Evolutionary conservation across 2,113 vertebrate species (phyloP).

Genomic region (Orcinus orca): DNA sequence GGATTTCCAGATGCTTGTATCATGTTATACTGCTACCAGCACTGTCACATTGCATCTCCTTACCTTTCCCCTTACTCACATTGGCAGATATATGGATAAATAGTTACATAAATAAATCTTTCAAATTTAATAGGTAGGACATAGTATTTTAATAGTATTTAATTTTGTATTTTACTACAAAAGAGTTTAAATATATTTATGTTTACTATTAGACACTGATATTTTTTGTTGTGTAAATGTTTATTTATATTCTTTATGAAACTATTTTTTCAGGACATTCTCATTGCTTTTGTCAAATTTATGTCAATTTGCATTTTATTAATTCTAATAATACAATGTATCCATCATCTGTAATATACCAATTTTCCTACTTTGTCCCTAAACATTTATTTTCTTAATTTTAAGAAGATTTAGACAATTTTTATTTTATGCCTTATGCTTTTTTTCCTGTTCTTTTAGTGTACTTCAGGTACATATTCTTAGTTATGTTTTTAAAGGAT

Average conservation of each 20-base stretch:
- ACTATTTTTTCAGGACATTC: neutral
- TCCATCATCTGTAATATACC: neutral
- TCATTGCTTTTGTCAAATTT: neutral
- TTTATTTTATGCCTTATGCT: neutral
- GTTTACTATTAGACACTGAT: neutral
- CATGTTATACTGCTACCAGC: neutral
- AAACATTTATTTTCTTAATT: neutral
- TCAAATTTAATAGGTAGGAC: neutral
- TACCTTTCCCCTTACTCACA: accelerated
- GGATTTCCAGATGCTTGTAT: neutral
- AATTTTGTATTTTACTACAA: neutral
- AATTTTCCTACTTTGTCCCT: neutral
- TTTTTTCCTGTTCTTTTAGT: neutral
- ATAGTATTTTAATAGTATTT: neutral
- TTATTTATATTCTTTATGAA: neutral
- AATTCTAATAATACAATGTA: neutral
- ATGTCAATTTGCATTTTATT: neutral
- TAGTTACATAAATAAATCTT: neutral
- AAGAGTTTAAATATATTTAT: neutral
- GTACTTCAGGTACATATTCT: neutral
- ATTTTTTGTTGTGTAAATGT: neutral
- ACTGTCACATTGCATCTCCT: neutral
- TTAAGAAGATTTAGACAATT: neutral
- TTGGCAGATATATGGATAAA: neutral
- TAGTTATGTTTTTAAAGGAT: neutral